Conservation (phyloP, 2,113 vertebrate species). For the Tupaia chinensis region DNA sequence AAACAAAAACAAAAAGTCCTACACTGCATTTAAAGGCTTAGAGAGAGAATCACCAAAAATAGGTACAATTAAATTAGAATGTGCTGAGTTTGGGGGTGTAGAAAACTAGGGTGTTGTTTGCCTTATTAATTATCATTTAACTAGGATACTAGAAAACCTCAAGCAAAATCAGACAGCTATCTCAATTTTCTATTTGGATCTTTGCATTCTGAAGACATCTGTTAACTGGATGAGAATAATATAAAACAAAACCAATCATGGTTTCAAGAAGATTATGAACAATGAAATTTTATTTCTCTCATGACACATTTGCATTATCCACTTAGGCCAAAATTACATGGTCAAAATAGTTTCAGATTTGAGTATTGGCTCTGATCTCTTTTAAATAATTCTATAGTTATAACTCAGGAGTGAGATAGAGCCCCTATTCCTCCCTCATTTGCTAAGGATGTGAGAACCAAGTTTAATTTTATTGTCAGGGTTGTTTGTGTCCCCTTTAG, state of each 20-base stretch:
- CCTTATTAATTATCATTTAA: constrained; percentile 48
- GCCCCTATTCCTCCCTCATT: accelerated
- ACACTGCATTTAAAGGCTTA: background rate
- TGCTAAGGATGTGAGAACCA: background rate
- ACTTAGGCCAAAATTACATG: background rate
- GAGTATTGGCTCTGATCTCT: background rate
- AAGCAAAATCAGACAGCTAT: background rate
- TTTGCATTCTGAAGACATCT: constrained; percentile 5
- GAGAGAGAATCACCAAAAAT: background rate
- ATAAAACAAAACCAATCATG: background rate
- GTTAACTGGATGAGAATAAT: background rate
- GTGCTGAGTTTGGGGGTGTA: background rate
- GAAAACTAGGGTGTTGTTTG: background rate
- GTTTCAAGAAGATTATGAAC: background rate
- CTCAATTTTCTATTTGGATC: background rate
- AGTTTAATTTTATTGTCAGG: background rate
- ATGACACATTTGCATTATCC: background rate
- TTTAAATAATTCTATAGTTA: background rate
- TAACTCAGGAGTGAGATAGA: background rate
- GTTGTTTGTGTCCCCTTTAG: background rate
- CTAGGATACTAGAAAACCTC: background rate
- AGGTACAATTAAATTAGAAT: background rate
- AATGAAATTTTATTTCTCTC: background rate
- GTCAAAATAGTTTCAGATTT: background rate
- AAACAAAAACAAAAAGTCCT: background rate